Base-by-base conservation (phyloP, 2,113 vertebrate species). In the Chaenogobius annularis region DNA sequence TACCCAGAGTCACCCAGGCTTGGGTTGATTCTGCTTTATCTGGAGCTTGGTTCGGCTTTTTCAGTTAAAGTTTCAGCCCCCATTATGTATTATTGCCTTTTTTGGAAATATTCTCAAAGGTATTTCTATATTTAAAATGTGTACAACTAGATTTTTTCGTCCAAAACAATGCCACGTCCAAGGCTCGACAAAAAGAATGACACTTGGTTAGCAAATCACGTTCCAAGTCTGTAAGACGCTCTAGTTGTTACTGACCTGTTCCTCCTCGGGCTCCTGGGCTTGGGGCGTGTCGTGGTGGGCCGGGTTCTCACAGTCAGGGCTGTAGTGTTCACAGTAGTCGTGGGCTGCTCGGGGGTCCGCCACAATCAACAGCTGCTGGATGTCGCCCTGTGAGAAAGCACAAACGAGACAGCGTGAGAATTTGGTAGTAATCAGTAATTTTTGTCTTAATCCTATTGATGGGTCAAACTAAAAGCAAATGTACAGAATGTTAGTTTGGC, bases 261-360 rank as follows among this genome's bases (percentile, higher is more conserved):
- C 96, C 43, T 95, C 95, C 61, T 96, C 95, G 20, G 98, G 95
- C 86, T 99, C 95, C 87, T 98, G 97, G 61, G 96, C 96, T 83
- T 98, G 97, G 22, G 96, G 94, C 26, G 91, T 88, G 82, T 94
- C 92, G 65, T 95, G 93, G 73, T 94, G 94, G 44, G 55, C 87
- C 75, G 96, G 95, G 52, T 93, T 94, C 87, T 96, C 95, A 91
- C 98, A 99, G 93, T 99, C 96, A 0, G 96, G 97, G 82, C 96
- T 99, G 73, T 96, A 99, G 91, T 98, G 95, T 88, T 98, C 96
- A 90, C 98, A 99, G 90, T 99, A 98, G 92, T 99, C 98, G 65
- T 95, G 93, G 0, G 98, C 98, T 64, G 96, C 97, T 77, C 95
- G 94, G 69, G 97, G 94, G 87, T 99, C 98, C 4, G 92, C 94